Evolutionary conservation across 2,888 invertebrate genomes (phyloP).

Genomic region (Leptarthrus brevirostris): DNA sequence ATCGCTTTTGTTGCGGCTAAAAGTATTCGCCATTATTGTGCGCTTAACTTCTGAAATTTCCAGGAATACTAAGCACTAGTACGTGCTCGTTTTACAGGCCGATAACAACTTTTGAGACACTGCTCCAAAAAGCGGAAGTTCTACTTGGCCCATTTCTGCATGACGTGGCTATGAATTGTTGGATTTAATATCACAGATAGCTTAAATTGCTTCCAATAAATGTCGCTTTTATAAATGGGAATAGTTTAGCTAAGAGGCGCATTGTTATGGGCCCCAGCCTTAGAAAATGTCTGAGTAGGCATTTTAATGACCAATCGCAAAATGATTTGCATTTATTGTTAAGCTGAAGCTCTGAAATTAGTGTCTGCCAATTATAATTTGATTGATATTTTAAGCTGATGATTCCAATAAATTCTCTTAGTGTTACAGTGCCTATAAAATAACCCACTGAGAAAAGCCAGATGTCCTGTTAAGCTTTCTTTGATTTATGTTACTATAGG

Average conservation of each 20-base stretch:
- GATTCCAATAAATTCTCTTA: too few relatives aligned
- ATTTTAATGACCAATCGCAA: too few relatives aligned
- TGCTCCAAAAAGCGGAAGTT: not conserved
- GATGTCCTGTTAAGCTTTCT: too few relatives aligned
- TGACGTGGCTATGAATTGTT: not conserved
- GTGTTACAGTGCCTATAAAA: too few relatives aligned
- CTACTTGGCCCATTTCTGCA: not conserved
- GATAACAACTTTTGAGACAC: not conserved
- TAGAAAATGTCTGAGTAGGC: too few relatives aligned
- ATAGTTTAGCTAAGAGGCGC: not conserved
- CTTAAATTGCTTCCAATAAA: not conserved
- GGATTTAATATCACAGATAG: not conserved
- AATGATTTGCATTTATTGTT: too few relatives aligned
- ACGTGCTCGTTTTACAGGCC: not conserved
- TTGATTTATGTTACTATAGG: too few relatives aligned
- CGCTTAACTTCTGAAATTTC: not conserved
- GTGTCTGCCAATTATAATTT: too few relatives aligned
- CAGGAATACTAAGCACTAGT: conserved; percentile 2
- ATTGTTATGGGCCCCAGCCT: too few relatives aligned
- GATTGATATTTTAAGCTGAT: too few relatives aligned
- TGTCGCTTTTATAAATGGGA: not conserved
- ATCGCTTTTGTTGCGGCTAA: conserved; percentile 4
- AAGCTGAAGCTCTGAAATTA: too few relatives aligned
- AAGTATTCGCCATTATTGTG: conserved; percentile 1
- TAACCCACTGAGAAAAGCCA: too few relatives aligned